Percentiles rank a stretch among this genome's conserved stretches.
These are phyloP conservation scores for Echinometra lucunter DNA, from an alignment of 53 echinoderm and acorn worm species.

Conservation along the genomic window DNA sequence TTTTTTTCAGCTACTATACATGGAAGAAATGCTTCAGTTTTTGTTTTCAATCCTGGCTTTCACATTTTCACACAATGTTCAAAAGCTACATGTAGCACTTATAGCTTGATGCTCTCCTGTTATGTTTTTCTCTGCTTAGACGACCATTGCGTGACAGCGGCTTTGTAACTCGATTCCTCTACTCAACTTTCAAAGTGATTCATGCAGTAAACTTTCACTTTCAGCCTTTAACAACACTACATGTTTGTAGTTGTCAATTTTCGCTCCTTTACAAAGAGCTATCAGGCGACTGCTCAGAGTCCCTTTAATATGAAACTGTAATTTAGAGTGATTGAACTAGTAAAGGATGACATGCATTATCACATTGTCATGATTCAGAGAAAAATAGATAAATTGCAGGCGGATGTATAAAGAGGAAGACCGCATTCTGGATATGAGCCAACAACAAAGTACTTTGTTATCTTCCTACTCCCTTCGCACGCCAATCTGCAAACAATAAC, in stretches of 20 bases:
- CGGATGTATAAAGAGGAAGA: slow-evolving; percentile 2
- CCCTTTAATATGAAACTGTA: not conserved
- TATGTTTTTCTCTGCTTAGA: not conserved
- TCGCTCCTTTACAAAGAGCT: not conserved
- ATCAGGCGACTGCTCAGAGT: not conserved
- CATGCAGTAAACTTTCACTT: slow-evolving; percentile 8
- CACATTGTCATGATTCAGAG: not conserved
- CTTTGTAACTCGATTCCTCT: slow-evolving; percentile 5
- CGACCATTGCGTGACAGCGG: slow-evolving; percentile 48
- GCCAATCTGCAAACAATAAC: slow-evolving; percentile 26
- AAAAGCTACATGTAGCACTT: no score
- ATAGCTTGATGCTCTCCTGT: not conserved
- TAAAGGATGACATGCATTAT: not conserved
- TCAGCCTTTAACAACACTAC: slow-evolving; percentile 17
- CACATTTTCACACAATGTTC: not conserved
- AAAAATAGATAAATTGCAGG: slow-evolving; percentile 18
- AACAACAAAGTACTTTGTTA: not conserved
- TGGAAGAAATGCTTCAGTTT: not conserved
- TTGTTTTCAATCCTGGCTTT: not conserved
- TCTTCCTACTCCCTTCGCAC: not conserved
- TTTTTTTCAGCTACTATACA: not conserved
- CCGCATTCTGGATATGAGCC: slow-evolving; percentile 1
- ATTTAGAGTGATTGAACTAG: not conserved
- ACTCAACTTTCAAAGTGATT: slow-evolving; percentile 42
- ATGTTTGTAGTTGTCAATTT: not conserved